Conservation (phyloP, 1,140 invertebrate species). For the Oreohelix idahoensis region DNA sequence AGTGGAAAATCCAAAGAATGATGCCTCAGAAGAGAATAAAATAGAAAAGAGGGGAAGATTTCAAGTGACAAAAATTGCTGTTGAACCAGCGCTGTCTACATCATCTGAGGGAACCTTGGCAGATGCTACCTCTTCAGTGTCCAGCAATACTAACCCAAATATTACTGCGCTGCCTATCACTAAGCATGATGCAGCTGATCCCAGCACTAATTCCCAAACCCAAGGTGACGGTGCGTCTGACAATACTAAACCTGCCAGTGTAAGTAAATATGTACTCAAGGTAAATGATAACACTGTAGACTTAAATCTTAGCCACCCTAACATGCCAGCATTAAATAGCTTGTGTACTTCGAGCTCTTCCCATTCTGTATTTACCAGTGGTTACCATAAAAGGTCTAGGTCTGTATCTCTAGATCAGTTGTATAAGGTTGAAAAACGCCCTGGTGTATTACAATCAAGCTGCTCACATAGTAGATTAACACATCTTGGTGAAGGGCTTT, state of each 20-base stretch:
- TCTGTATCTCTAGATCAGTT: conserved; percentile 13
- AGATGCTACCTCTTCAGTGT: not conserved
- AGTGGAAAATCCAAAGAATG: not conserved
- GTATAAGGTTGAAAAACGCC: not conserved
- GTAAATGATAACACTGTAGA: conserved; percentile 8
- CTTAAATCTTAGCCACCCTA: not conserved
- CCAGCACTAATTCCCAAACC: conserved; percentile 15
- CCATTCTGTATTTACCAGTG: not conserved
- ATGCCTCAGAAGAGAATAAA: conserved; percentile 17
- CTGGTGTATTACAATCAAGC: not conserved
- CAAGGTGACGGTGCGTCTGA: conserved; percentile 9
- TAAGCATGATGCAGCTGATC: not conserved
- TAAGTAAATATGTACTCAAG: conserved; percentile 14
- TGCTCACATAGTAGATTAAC: not conserved
- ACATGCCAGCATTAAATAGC: not conserved
- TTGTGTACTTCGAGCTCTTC: not conserved
- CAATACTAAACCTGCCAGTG: conserved; percentile 13
- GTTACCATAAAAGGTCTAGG: not conserved
- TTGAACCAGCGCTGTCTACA: not conserved
- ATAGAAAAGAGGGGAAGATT: conserved; percentile 32
- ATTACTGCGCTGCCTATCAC: not conserved
- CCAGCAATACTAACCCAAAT: conserved; percentile 21
- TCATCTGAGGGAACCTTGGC: not conserved
- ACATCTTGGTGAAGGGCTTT: conserved; percentile 8
- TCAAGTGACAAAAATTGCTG: conserved; percentile 38